Evolutionary conservation across 2,888 invertebrate species (phyloP).

Genomic region (Hydriomena furcata): DNA sequence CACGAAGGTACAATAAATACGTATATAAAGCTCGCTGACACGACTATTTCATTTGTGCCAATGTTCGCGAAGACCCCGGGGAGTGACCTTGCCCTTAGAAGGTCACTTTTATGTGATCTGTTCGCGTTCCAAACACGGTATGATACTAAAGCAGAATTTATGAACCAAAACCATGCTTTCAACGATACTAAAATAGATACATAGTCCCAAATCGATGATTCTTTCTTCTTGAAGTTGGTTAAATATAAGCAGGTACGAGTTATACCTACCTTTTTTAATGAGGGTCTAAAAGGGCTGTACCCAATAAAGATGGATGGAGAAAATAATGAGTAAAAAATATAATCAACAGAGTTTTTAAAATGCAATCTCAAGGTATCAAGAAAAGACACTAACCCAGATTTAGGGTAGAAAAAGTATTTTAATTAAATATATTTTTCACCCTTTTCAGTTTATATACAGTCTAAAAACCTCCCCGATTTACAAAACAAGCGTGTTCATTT

Average conservation of each 20-base stretch:
- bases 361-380: too few species aligned
- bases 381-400: neutral
- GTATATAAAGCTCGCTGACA: conserved; percentile 6
- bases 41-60: conserved; percentile 12
- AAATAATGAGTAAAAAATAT: too few species aligned
- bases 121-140: neutral
- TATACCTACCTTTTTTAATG: too few species aligned
- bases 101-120: conserved; percentile 13
- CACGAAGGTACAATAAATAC: conserved; percentile 1
- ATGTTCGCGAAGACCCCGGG: conserved; percentile 6
- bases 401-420: conserved; percentile 3
- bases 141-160: too few species aligned
- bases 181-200: too few species aligned
- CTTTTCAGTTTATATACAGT: conserved; percentile 19
- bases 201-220: too few species aligned
- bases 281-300: too few species aligned
- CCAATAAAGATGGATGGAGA: too few species aligned
- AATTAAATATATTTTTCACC: conserved; percentile 25
- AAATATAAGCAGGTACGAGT: too few species aligned
- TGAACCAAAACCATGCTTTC: too few species aligned
- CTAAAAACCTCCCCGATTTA: conserved; percentile 33
- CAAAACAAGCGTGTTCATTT: conserved; percentile 49
- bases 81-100: conserved; percentile 12
- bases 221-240: too few species aligned
- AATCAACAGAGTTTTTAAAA: neutral